A percentile compares a stretch with the other conserved stretches of the same genome.
phyloP scores from a whole-genome alignment of 2,888 invertebrate species.

The Zaprionus obscuricornis region DNA sequence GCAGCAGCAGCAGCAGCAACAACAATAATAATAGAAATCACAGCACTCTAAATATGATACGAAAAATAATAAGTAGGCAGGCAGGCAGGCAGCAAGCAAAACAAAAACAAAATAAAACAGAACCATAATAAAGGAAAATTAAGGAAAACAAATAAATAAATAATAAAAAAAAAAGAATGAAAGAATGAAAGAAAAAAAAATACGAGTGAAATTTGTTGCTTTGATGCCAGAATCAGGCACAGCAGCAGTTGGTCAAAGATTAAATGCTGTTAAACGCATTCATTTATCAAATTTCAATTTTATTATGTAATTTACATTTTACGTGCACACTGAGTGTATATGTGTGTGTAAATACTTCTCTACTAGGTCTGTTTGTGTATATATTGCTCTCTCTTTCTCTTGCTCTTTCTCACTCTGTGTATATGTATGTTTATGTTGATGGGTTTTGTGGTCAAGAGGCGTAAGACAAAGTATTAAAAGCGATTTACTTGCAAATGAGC shows the following conservation, averaged over 20 bases:
- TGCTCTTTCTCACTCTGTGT: constrained; percentile 2
- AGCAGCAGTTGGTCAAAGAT: constrained; percentile 41
- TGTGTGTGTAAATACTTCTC: too few species aligned
- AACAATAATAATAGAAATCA: constrained; percentile 24
- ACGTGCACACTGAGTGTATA: constrained; percentile 2
- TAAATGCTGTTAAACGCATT: constrained; percentile 57
- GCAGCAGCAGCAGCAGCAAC: constrained; percentile 11
- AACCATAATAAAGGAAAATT: too few species aligned
- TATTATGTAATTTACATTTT: constrained; percentile 45
- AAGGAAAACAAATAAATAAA: background rate
- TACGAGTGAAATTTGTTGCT: background rate
- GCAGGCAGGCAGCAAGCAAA: too few species aligned
- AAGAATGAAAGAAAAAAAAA: background rate
- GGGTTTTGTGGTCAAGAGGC: constrained; percentile 34
- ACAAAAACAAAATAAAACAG: too few species aligned
- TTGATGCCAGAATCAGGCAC: background rate
- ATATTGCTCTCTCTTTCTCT: background rate
- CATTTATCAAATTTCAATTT: constrained; percentile 67
- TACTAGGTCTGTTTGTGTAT: constrained; percentile 10
- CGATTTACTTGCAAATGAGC: constrained; percentile 54
- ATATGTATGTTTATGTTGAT: constrained; percentile 1
- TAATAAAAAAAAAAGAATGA: background rate
- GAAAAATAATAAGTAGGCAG: too few species aligned
- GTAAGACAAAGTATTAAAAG: too few species aligned
- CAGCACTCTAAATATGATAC: background rate